A percentile compares a stretch with the other conserved stretches of the same genome.
phyloP scores from a whole-genome alignment of 2,113 vertebrate species.

The Indicator indicator region DNA sequence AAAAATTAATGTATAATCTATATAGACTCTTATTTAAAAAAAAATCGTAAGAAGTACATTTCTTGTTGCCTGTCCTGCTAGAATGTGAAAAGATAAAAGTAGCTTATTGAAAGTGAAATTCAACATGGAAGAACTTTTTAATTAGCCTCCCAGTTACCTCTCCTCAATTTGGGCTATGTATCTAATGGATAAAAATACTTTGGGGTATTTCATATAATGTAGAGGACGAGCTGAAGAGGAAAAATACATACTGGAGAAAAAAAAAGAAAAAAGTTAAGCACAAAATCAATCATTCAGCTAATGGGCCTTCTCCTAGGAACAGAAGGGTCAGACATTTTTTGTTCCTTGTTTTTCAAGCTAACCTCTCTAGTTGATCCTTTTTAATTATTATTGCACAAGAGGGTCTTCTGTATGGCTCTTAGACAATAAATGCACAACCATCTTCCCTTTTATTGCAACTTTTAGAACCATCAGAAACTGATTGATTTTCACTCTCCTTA shows the following conservation, averaged over 20 bases:
- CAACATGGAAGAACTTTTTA: not conserved
- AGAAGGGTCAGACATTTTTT: slow-evolving; percentile 20
- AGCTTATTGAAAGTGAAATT: slow-evolving; percentile 5
- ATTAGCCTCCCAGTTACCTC: not conserved
- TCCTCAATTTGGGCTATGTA: not conserved
- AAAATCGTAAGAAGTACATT: not conserved
- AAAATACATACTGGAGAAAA: not conserved
- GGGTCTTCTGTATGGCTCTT: not conserved
- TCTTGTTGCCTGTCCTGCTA: not conserved
- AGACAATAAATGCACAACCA: slow-evolving; percentile 32
- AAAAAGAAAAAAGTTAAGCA: not conserved
- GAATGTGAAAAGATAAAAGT: not conserved
- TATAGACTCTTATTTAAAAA: not conserved
- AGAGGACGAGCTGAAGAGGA: not conserved
- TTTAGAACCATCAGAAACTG: slow-evolving; percentile 37
- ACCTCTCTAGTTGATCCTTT: slow-evolving; percentile 5
- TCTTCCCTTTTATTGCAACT: slow-evolving; percentile 48
- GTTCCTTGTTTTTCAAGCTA: slow-evolving; percentile 31
- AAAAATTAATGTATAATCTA: not conserved
- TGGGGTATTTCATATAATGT: not conserved
- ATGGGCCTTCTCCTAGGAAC: slow-evolving; percentile 37
- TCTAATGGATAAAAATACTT: slow-evolving; percentile 14
- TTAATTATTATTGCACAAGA: slow-evolving; percentile 41
- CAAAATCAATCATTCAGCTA: slow-evolving; percentile 57
- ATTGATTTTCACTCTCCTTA: slow-evolving; percentile 45